Evolutionary conservation across 2,113 vertebrate species (phyloP).

Genomic region (Halichoerus grypus): DNA sequence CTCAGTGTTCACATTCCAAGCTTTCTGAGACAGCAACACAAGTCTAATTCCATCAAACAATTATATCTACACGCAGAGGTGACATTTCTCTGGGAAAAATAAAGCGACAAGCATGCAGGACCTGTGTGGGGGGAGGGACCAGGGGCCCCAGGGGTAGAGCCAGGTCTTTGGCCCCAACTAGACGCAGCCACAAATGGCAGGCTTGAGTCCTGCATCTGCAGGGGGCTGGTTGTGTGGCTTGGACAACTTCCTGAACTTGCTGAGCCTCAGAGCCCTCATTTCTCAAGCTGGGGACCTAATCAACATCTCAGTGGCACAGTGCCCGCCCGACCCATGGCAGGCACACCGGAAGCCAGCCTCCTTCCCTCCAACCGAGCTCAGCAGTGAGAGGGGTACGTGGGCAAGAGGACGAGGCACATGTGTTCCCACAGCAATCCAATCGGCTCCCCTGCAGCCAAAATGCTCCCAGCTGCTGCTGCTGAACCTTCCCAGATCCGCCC

Average conservation of each 20-base stretch:
- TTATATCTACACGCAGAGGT: neutral
- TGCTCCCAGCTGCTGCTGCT: neutral
- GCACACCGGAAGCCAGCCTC: neutral
- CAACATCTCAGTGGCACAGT: neutral
- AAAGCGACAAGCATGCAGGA: neutral
- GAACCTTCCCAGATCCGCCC: rapidly evolving
- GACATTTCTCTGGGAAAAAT: neutral
- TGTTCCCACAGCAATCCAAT: neutral
- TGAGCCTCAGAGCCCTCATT: neutral
- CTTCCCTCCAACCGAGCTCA: neutral
- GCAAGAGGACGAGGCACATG: neutral
- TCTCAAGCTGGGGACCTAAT: neutral
- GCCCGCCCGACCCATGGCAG: neutral
- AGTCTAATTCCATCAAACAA: neutral
- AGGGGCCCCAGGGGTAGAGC: neutral
- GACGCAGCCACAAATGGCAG: neutral
- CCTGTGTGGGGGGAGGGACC: neutral
- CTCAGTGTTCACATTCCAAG: neutral
- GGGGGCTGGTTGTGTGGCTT: neutral
- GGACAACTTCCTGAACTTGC: neutral
- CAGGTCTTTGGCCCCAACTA: neutral
- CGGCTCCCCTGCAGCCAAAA: neutral
- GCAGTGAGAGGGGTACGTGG: neutral
- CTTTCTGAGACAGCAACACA: neutral
- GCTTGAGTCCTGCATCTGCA: neutral